A percentile compares a stretch with the other conserved stretches of the same genome.
These are phyloP conservation scores for Propithecus perrieri DNA, from an alignment of 2,797 vertebrate genomes.

Conservation along the genomic window DNA sequence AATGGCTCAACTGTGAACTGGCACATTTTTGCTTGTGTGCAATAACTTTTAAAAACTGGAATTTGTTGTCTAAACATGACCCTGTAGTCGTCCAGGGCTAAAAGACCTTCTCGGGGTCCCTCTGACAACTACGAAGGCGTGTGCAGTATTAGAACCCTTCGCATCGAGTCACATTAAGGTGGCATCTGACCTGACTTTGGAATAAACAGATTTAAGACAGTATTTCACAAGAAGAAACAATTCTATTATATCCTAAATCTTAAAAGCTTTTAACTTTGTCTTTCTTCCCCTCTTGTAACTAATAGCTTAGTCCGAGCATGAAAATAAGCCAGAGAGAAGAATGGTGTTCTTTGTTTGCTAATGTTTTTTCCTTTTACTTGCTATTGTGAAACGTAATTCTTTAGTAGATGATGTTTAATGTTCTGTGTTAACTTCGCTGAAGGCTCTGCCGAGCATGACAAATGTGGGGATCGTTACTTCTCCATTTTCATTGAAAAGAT, in stretches of 20 bases:
- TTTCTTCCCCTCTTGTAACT: not conserved
- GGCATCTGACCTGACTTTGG: not conserved
- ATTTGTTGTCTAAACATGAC: not conserved
- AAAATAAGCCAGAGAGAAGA: not conserved
- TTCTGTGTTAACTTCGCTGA: conserved; percentile 13
- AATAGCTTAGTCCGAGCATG: not conserved
- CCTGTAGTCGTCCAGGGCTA: not conserved
- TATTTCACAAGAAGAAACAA: conserved; percentile 57
- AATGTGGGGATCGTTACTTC: conserved; percentile 32
- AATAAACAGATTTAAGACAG: conserved; percentile 11
- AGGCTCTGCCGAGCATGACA: conserved; percentile 59
- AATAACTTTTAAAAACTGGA: not conserved
- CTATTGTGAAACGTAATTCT: conserved; percentile 64
- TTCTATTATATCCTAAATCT: conserved; percentile 47
- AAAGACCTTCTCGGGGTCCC: not conserved
- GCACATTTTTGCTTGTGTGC: not conserved
- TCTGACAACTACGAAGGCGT: not conserved
- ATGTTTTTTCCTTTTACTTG: conserved; percentile 33
- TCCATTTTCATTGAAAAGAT: conserved; percentile 53
- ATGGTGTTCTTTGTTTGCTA: conserved; percentile 31
- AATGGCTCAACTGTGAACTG: not conserved
- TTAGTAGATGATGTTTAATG: conserved; percentile 36
- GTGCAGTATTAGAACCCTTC: fast-evolving
- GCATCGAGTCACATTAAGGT: not conserved
- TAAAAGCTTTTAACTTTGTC: conserved; percentile 68